Evolutionary conservation across 1,140 invertebrate species (phyloP), one percentile per base, ranked within the genome.

Genomic region (Heliconius melpomene): DNA sequence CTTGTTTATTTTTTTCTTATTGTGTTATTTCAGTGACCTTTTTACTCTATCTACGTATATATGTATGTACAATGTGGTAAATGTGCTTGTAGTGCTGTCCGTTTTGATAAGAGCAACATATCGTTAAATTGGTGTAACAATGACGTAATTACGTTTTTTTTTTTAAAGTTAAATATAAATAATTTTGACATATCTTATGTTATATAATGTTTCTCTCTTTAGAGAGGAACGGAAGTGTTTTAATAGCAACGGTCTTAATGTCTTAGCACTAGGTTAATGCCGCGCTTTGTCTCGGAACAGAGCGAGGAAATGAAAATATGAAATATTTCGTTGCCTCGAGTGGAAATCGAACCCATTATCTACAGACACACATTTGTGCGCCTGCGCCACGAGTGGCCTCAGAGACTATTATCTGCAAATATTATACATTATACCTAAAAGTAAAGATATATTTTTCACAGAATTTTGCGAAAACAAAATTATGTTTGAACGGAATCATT

Each of bases 381-480:
- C 13, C 1, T 46, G 13, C 40, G 40, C 13, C 13, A 46, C 40
- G 1, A 16, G 0, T 46, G 40, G 11, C 40, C 40, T 46, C 3
- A 18, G 11, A 16, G 6, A 13, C 29, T 29, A 11, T 13, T 26
- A 9, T 66, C 11, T 7, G 60, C 23, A 66, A 66, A 66, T 66
- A 66, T 66, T 26, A 29, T 29, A 66, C 13, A 26, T 66, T 66
- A 29, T 66, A 29, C 60, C 3, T 6, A 66, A 66, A 29, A 66
- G 60, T n/a, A 66, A 66, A 66, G 13, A 57, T 66, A 66, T 66
- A 26, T 66, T n/a, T 71, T 87, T 87, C 81, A 84, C 82, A 79
- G 77, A 84, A 87, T 88, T 87, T 89, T 78, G 77, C 86, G 57
- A 57, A 60, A 29, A 52, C 80, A 86, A 83, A 83, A 60, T 60